A percentile compares a stretch with the other conserved stretches of the same genome.
phyloP scores from a whole-genome alignment of 2,888 invertebrate species.

The Agriopis aurantiaria region DNA sequence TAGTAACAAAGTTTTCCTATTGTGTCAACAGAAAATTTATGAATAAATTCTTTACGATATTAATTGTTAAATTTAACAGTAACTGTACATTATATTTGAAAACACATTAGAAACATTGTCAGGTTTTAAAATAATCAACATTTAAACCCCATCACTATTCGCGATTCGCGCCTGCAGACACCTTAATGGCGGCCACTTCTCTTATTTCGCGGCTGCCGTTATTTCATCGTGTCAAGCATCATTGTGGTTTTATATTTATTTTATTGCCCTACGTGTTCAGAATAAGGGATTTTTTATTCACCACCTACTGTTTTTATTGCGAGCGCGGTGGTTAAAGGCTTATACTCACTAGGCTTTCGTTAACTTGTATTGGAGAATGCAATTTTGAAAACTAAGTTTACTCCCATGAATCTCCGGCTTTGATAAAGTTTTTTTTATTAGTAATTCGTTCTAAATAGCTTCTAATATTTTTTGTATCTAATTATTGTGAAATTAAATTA shows the following conservation, averaged over 20 bases:
- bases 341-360: slow-evolving; percentile 1
- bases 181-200: slow-evolving; percentile 75
- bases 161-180: slow-evolving; percentile 59
- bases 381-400: neutral
- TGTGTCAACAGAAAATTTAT: too few relatives aligned
- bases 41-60: too few relatives aligned
- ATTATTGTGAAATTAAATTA: too few relatives aligned
- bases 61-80: too few relatives aligned
- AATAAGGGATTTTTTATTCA: slow-evolving; percentile 40
- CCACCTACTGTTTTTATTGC: slow-evolving; percentile 40
- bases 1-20: too few relatives aligned
- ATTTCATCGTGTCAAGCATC: slow-evolving; percentile 69
- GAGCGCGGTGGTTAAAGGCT: slow-evolving; percentile 20
- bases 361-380: neutral
- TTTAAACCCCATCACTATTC: slow-evolving; percentile 40
- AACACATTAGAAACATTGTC: neutral
- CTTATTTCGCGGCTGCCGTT: slow-evolving; percentile 70
- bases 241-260: slow-evolving; percentile 60
- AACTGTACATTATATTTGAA: too few relatives aligned
- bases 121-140: slow-evolving; percentile 31
- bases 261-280: slow-evolving; percentile 49
- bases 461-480: too few relatives aligned
- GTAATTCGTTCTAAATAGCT: too few relatives aligned
- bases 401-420: neutral
- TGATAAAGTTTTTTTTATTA: too few relatives aligned